A percentile compares a stretch with the other conserved stretches of the same genome.
Conservation (phyloP, 2,888 invertebrate genomes). For the Schizotus pectinicornis region DNA sequence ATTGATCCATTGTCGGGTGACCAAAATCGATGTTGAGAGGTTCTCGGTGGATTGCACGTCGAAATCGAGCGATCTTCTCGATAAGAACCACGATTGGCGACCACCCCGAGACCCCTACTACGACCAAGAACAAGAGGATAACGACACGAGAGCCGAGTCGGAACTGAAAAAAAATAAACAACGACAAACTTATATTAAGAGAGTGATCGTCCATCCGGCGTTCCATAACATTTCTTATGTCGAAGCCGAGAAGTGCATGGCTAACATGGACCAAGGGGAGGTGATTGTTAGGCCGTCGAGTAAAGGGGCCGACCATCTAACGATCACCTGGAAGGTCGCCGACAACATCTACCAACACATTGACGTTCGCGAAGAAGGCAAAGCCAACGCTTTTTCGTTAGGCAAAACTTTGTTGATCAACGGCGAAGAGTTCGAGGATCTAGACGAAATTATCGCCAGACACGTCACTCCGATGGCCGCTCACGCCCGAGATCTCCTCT, state of each 20-base stretch:
- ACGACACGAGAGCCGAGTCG: constrained; percentile 77
- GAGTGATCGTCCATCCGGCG: constrained; percentile 96
- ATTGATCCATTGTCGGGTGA: constrained; percentile 85
- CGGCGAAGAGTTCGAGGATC: constrained; percentile 94
- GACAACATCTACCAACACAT: constrained; percentile 96
- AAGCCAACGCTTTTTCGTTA: constrained; percentile 94
- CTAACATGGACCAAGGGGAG: constrained; percentile 94
- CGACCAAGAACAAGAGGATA: constrained; percentile 84
- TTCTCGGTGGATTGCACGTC: constrained; percentile 94
- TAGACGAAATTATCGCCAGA: constrained; percentile 98
- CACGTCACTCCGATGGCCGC: constrained; percentile 97
- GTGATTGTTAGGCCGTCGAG: constrained; percentile 96
- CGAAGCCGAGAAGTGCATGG: constrained; percentile 91
- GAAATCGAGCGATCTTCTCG: constrained; percentile 89
- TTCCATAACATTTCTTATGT: constrained; percentile 96
- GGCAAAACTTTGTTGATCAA: constrained; percentile 89
- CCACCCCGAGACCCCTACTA: constrained; percentile 90
- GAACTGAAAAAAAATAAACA: constrained; percentile 84
- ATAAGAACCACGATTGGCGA: constrained; percentile 90
- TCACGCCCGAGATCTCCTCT: constrained; percentile 86
- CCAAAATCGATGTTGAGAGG: constrained; percentile 94
- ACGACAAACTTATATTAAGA: constrained; percentile 86
- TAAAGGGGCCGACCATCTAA: constrained; percentile 93
- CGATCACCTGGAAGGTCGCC: constrained; percentile 98
- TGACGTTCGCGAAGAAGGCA: constrained; percentile 93